phyloP scores from a whole-genome alignment of 2,888 invertebrate genomes.

The Hololepta plana region DNA sequence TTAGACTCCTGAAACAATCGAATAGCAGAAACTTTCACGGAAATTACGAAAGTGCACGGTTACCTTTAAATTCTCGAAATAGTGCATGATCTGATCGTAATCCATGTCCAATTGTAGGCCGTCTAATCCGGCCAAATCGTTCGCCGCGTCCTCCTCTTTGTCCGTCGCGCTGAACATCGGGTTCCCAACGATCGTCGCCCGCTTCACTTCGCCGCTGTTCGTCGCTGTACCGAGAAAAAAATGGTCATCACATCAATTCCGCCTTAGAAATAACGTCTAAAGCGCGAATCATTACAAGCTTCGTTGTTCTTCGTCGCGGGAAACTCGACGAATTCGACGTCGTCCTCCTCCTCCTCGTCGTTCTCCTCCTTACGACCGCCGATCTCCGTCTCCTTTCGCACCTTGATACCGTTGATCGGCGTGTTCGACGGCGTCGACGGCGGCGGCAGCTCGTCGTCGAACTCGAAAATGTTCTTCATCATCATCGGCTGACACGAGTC shows the following conservation, averaged over 20 bases:
- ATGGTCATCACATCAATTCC: no score
- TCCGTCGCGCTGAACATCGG: constrained; percentile 59
- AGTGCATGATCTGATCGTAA: constrained; percentile 95
- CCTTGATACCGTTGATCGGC: constrained; percentile 6
- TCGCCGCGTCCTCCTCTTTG: constrained; percentile 18
- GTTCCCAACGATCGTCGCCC: constrained; percentile 74
- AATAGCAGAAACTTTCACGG: no score
- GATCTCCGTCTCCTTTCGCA: constrained; percentile 29
- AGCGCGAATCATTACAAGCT: constrained; percentile 13
- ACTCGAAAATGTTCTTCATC: constrained; percentile 27
- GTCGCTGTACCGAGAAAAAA: constrained; percentile 16
- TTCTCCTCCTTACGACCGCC: constrained; percentile 16
- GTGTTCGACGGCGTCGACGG: constrained; percentile 4
- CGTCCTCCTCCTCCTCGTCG: constrained; percentile 24
- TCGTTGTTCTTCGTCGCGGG: constrained; percentile 20
- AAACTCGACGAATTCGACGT: constrained; percentile 39
- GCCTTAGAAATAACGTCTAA: no score
- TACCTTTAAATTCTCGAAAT: constrained; percentile 95
- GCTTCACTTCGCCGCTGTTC: constrained; percentile 49
- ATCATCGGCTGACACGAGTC: constrained; percentile 1
- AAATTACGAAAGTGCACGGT: constrained; percentile 15
- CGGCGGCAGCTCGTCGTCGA: constrained; percentile 32
- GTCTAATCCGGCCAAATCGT: constrained; percentile 53
- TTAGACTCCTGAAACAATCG: constrained; percentile 58
- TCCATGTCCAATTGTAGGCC: constrained; percentile 76